Base-by-base conservation (phyloP, 2,888 invertebrate genomes). In the Geophilus truncorum region DNA sequence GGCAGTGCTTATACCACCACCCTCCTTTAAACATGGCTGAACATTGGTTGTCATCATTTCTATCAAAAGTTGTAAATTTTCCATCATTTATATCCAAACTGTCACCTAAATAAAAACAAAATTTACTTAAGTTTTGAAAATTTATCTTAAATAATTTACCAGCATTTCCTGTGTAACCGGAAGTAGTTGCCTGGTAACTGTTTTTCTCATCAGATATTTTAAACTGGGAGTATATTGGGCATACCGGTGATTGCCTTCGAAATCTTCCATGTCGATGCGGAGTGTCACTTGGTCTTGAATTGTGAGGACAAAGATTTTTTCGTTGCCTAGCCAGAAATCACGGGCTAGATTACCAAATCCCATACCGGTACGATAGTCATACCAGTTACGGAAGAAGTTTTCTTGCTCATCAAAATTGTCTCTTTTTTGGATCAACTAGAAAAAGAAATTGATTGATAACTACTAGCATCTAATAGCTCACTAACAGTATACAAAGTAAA, bases 191-290 rank as follows among this genome's bases (percentile, higher is more conserved):
- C 3, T 82, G 81, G 76, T 83, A 83, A 77, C 81, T 81, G 51
- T 62, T 51, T 36, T 32, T 30, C 23, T 83, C 83, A 45, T 77
- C 77, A 2, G 75, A 25, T 10, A 83, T 80, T 32, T 79, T 23
- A 81, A 83, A 83, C 78, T 83, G 82, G 21, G 81, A 25, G n/a
- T n/a, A 81, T 83, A 83, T 30, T 78, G 77, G 0, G 83, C 83
- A 78, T 80, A 81, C 4, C 83, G 81, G 4, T 78, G 70, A 51
- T 83, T 83, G 30, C 81, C 82, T 18, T 77, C 80, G 81, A 82
- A 83, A 79, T 83, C 83, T 21, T 80, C 77, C 18, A 83, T 78
- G 12, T 83, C 83, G n/a, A 83, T 78, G 10, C 83, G 75, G 9
- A 83, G 81, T 23, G 81, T 82, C 81, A 82, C 82, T 62, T 82